Evolutionary conservation across 2,797 vertebrate species (phyloP).

Genomic region (Pseudocheirus occidentalis): DNA sequence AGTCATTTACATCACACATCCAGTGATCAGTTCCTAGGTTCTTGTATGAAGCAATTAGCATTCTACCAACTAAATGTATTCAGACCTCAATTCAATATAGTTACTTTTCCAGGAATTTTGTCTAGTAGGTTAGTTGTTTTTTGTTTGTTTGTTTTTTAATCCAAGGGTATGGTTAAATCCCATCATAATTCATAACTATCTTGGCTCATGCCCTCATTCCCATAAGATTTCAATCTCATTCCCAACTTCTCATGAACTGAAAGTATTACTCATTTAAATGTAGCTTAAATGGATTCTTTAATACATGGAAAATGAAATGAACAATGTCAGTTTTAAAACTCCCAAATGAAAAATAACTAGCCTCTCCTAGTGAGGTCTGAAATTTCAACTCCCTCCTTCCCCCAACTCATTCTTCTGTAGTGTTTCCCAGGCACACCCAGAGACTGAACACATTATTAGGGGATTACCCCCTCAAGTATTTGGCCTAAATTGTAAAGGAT

Average conservation of each 20-base stretch:
- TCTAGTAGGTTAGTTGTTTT: not conserved
- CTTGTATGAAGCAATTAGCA: not conserved
- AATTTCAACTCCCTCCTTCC: not conserved
- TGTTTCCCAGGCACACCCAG: not conserved
- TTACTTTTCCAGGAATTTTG: not conserved
- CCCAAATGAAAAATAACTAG: not conserved
- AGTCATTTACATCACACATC: not conserved
- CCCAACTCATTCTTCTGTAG: not conserved
- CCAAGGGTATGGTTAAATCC: not conserved
- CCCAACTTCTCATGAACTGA: not conserved
- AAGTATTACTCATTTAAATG: not conserved
- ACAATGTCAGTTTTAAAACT: not conserved
- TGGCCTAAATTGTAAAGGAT: not conserved
- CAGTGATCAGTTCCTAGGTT: not conserved
- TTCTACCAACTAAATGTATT: not conserved
- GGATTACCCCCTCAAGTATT: not conserved
- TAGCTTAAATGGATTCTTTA: not conserved
- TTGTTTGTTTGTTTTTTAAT: not conserved
- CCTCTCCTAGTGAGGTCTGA: not conserved
- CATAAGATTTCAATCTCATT: not conserved
- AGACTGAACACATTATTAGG: not conserved
- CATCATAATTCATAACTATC: not conserved
- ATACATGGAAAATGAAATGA: not conserved
- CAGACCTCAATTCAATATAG: not conserved
- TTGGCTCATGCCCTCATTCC: not conserved